A percentile compares a stretch with the other conserved stretches of the same genome.
Conservation (phyloP, 2,888 invertebrate genomes). For the Octodonta nipae region DNA sequence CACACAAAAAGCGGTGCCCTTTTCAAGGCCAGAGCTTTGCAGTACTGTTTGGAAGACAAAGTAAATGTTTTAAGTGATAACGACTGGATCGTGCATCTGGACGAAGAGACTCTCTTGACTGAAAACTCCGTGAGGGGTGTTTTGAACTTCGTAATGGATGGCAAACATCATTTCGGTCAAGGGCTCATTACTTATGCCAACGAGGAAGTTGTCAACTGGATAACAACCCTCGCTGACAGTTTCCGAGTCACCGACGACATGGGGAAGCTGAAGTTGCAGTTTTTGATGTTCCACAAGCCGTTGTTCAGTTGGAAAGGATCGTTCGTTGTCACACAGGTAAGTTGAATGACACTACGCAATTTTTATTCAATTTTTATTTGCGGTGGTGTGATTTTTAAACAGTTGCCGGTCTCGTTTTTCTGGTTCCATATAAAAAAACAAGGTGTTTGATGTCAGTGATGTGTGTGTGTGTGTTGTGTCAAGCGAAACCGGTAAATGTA, state of each 20-base stretch:
- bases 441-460: too few species aligned
- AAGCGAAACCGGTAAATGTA: too few species aligned
- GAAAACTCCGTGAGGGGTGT: slow-evolving; percentile 77
- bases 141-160: slow-evolving; percentile 27
- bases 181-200: slow-evolving; percentile 89
- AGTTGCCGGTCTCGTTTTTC: too few species aligned
- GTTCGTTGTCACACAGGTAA: slow-evolving; percentile 89
- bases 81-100: slow-evolving; percentile 95
- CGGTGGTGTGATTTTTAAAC: too few species aligned
- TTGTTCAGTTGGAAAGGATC: slow-evolving; percentile 97
- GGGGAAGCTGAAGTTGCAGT: slow-evolving; percentile 89
- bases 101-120: slow-evolving; percentile 89
- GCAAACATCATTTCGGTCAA: slow-evolving; percentile 90
- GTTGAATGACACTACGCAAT: too few species aligned
- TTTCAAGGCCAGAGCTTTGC: slow-evolving; percentile 65
- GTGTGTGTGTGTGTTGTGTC: too few species aligned
- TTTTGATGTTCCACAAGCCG: slow-evolving; percentile 85
- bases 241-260: slow-evolving; percentile 94
- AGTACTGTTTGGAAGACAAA: slow-evolving; percentile 85
- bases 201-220: slow-evolving; percentile 91
- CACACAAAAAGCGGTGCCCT: slow-evolving; percentile 82
- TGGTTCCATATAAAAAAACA: too few species aligned
- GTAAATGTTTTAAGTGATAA: slow-evolving; percentile 73
- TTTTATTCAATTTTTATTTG: too few species aligned
- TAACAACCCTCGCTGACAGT: slow-evolving; percentile 89